A percentile compares a stretch with the other conserved stretches of the same genome.
Evolutionary conservation across 2,113 vertebrate genomes (phyloP).

Genomic region (Mixornis gularis): DNA sequence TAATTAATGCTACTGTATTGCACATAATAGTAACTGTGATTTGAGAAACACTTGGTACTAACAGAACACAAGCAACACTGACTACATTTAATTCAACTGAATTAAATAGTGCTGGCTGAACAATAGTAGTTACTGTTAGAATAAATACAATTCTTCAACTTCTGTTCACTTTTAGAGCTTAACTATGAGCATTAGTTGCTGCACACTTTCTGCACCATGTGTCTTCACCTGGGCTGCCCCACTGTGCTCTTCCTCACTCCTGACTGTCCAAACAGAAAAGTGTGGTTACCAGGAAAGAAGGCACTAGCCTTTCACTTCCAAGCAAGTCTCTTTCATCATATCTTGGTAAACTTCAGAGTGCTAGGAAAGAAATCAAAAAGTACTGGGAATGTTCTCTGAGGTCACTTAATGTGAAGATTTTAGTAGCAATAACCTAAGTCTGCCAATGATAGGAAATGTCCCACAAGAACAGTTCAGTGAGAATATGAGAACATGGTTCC

Average conservation of each 20-base stretch:
- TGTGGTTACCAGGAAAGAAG: background rate
- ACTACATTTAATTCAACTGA: background rate
- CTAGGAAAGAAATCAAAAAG: background rate
- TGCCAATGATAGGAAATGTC: background rate
- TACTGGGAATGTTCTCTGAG: background rate
- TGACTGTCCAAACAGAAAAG: background rate
- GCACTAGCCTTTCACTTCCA: background rate
- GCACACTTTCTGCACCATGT: background rate
- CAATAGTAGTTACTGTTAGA: background rate
- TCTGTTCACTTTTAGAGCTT: background rate
- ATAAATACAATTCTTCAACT: background rate
- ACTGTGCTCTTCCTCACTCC: background rate
- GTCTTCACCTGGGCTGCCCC: background rate
- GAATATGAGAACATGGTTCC: background rate
- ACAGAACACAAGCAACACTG: background rate
- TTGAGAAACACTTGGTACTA: background rate
- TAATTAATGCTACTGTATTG: background rate
- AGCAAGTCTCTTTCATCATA: background rate
- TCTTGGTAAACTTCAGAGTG: background rate
- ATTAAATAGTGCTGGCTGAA: background rate
- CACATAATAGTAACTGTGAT: background rate
- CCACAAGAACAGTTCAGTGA: background rate
- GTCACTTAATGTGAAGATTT: background rate
- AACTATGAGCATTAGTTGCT: background rate
- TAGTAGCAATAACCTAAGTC: background rate